phyloP scores from a whole-genome alignment of 2,797 vertebrate species.

The Nannoperca obscura region DNA sequence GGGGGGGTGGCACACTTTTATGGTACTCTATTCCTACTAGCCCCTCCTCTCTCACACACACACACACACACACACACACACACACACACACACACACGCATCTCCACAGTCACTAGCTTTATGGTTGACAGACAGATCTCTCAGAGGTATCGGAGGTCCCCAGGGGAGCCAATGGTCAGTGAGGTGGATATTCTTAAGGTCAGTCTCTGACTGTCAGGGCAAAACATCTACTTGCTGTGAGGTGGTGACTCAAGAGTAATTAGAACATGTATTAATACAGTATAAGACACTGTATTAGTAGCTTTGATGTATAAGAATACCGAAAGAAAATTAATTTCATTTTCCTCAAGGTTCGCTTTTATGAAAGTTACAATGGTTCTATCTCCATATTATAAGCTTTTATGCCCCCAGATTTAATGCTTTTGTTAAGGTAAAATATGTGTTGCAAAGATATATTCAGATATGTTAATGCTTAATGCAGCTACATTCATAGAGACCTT shows the following conservation, averaged over 20 bases:
- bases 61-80: not conserved
- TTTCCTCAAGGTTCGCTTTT: conserved; percentile 15
- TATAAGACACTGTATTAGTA: not conserved
- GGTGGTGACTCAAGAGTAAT: conserved; percentile 33
- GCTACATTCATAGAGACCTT: not conserved
- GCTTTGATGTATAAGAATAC: not conserved
- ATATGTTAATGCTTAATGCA: not conserved
- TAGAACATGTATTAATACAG: conserved; percentile 3
- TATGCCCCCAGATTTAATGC: not conserved
- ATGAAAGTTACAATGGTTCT: conserved; percentile 5
- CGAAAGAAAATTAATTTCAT: not conserved
- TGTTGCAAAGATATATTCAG: not conserved
- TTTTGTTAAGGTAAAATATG: not conserved
- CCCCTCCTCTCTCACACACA: not conserved
- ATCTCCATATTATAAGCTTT: conserved; percentile 1
- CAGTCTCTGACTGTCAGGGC: conserved; percentile 37
- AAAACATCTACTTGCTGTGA: conserved; percentile 28
- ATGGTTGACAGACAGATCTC: conserved; percentile 49
- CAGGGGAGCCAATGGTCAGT: conserved; percentile 38
- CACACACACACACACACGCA: not conserved
- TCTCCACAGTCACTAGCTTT: conserved; percentile 28
- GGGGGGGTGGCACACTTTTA: not conserved
- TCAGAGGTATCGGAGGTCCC: conserved; percentile 45
- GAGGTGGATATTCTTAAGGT: conserved; percentile 61
- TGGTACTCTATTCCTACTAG: not conserved